Base-by-base conservation (phyloP, 1,140 invertebrate species). In the Neelides sp. region DNA sequence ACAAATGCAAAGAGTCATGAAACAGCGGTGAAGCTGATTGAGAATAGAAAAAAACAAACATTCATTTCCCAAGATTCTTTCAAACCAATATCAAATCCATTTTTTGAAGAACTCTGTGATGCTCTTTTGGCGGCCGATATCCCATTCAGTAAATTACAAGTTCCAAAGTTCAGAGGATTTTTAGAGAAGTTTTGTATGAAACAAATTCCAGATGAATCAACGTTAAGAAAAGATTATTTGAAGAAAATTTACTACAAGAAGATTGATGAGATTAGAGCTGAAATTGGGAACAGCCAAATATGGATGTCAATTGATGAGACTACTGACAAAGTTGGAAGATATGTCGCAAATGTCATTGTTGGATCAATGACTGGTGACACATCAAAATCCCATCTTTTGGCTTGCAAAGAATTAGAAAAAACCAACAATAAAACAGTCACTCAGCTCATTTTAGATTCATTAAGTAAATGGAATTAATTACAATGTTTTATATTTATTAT, bases 271-370 rank as follows among this genome's bases (percentile, higher is more conserved):
- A 43, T 43, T 20, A 4, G 41, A 15, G 13, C 4, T 4, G 26
- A 20, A 1, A 15, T 50, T 1, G 39, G 40, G 1, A 32, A 42
- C 2, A 4, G 1, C 2, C 40, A 28, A 46, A 48, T 48, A 17
- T 58, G 52, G 52, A 13, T 58, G 13, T 35, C 47, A 2, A 36
- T 45, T 23, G 45, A 59, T 39, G 57, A 57, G 32, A 59, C 50
- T 10, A 59, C 51, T 4, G 57, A 59, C 46, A 34, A 35, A 7
- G 12, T 15, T 17, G 42, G 44, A 39, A 36, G 54, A 10, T 59
- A 32, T 35, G 24, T 59, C 37, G 57, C 45, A 1, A 52, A 44
- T 13, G 32, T 59, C 2, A 8, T 57, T 8, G 27, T 59, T 22
- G 50, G 46, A 26, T 24, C 15, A 13, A 22, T 57, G 32, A 43